Base-by-base conservation (phyloP, 30 jellyfish, hydroid and myxozoan species). In the Cassiopea andromeda region DNA sequence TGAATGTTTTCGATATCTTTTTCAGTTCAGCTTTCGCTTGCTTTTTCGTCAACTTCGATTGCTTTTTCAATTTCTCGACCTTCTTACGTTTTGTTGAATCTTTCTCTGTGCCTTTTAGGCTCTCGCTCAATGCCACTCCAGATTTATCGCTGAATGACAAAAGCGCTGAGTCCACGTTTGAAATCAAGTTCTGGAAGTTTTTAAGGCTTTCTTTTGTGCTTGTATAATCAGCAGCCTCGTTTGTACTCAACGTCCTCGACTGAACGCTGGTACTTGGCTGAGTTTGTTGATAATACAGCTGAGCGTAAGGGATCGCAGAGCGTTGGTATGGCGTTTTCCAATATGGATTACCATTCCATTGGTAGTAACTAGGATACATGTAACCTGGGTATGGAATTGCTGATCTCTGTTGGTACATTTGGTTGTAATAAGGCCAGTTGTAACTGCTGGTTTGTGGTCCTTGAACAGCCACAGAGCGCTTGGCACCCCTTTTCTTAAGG, bases 161-260 rank as follows among this genome's bases (percentile, higher is more conserved):
- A 1, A 85, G 67, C 10, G 93, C 93, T 1, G 93, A 85, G 68
- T 85, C 88, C 49, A 85, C 93, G 44, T 75, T 77, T 1, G 93
- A 58, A 60, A 85, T 68, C 64, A 85, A n/a, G 19, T 67, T 66
- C 9, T 75, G 82, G 64, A 85, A 85, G 14, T 61, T 83, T 27
- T 85, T 46, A 87, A 85, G 79, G 66, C 93, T 75, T 77, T 44
- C 79, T 60, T 85, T 85, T 7, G 68, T 73, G 16, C 12, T 69
- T 2, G 1, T 67, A 2, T 60, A 19, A n/a, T 8, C 18, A 13
- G 49, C 49, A 2, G 80, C 81, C 71, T 59, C 47, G 2, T 85
- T 60, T 48, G 48, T 46, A 60, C 75, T 72, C 14, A 85, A 47
- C 2, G 88, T 75, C 83, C 93, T 85, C 67, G 71, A 5, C 19